These are phyloP conservation scores for Scylla paramamosain DNA, from an alignment of 1,140 invertebrate genomes.

Conservation along the genomic window DNA sequence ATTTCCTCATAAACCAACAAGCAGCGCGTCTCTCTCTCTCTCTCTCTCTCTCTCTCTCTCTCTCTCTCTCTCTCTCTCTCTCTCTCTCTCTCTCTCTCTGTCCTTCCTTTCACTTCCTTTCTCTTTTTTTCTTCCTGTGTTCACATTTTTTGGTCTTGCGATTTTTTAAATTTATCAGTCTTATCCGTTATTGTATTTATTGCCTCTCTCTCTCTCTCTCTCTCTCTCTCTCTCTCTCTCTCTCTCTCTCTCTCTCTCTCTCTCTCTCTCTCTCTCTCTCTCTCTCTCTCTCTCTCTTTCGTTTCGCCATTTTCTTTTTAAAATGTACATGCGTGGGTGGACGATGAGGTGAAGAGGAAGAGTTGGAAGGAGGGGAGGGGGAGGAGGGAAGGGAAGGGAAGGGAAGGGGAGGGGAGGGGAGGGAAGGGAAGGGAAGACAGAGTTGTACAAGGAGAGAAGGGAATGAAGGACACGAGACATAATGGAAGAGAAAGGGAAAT, in stretches of 20 bases:
- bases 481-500: neutral
- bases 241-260: neutral
- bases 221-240: slow-evolving; percentile 41
- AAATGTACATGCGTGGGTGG: neutral
- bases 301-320: no score
- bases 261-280: neutral
- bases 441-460: neutral
- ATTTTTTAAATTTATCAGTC: no score
- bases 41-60: slow-evolving; percentile 38
- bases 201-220: no score
- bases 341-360: neutral
- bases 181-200: no score
- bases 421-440: neutral
- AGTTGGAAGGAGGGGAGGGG: neutral
- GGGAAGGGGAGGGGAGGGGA: neutral
- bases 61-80: slow-evolving; percentile 42
- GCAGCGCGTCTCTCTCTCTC: neutral
- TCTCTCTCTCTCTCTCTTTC: neutral
- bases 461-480: neutral
- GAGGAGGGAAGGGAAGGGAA: neutral
- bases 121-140: no score
- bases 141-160: no score
- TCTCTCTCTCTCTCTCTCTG: slow-evolving; percentile 37
- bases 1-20: neutral
- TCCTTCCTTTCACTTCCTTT: no score